Conservation (phyloP, 2,888 invertebrate species). For the Parasteatoda lunata region DNA sequence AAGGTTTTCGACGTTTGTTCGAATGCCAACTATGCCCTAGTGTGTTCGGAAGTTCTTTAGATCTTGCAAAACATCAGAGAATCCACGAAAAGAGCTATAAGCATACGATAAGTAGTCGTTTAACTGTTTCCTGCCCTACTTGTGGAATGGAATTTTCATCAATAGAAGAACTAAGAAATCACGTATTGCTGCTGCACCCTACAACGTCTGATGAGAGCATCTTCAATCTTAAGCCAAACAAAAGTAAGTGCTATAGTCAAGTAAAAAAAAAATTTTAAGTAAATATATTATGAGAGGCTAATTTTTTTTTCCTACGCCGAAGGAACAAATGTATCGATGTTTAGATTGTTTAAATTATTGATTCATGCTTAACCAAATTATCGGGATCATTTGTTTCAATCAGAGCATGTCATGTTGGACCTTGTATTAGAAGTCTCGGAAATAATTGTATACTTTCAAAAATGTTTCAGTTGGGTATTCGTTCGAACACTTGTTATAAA, state of each 20-base stretch:
- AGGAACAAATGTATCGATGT: background rate
- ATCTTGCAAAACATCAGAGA: slow-evolving; percentile 87
- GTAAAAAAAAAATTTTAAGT: background rate
- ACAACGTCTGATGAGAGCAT: background rate
- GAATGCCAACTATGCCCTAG: slow-evolving; percentile 91
- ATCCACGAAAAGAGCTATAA: slow-evolving; percentile 81
- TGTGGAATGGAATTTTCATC: slow-evolving; percentile 75
- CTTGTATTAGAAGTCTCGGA: no score
- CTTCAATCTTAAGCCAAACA: slow-evolving; percentile 6
- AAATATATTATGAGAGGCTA: background rate
- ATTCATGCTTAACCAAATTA: background rate
- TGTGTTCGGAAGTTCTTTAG: slow-evolving; percentile 90
- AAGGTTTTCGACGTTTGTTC: slow-evolving; percentile 75
- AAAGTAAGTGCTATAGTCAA: slow-evolving; percentile 21
- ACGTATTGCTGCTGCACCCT: slow-evolving; percentile 73
- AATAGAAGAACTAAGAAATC: slow-evolving; percentile 73
- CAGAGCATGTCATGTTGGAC: no score
- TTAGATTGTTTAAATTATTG: background rate
- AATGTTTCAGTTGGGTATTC: no score
- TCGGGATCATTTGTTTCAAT: background rate
- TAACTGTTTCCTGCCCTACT: slow-evolving; percentile 73
- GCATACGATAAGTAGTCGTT: slow-evolving; percentile 42
- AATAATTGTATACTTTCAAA: no score
- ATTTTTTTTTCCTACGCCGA: background rate
- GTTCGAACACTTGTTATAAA: no score